Base-by-base conservation (phyloP, 2,888 invertebrate genomes). In the Apocheima hispidaria region DNA sequence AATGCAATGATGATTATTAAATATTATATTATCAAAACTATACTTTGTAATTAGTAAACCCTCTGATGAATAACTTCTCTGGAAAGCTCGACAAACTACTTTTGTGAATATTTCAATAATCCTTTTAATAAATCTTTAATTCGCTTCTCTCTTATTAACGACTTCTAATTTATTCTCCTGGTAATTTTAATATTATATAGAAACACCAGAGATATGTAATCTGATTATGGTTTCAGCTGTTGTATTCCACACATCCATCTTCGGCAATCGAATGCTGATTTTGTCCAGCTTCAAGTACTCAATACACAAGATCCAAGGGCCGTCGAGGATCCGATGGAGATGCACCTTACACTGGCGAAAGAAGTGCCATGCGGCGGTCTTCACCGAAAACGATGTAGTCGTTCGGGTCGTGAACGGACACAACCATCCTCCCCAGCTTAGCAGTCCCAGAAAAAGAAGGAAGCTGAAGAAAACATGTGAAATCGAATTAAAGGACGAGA, bases 381-480 rank as follows among this genome's bases (percentile, higher is more conserved):
- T 33, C 9, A 65, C 58, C 1, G 10, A 30, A 9, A 4, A 35
- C 3, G 50, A 40, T n/a, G 16, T 12, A 7, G 44, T 64, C 0
- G 28, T 43, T 0, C 35, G 38, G 20, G 18, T 49, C 4, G 63
- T 10, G 9, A 30, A 57, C 35, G 28, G 44, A 5, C 64, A 65
- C 35, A 65, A 54, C 20, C 64, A 65, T 33, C 58, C 41, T 21
- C 58, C 63, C 6, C 21, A 30, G n/a, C 46, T 30, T 1, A 12
- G 33, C 20, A 20, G 18, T 20, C 30, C 20, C 18, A 26, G 43
- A 6, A 44, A 44, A 28, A 28, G 6, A 28, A 28, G 10, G 14
- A 44, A 28, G 16, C 28, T 10, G 28, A 5, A 10, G 2, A 26
- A 44, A 28, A 28, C 18, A 20, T 18, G 6, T 18, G n/a, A n/a